A percentile compares a stretch with the other conserved stretches of the same genome.
Conservation (phyloP, 2,888 invertebrate species). For the Temnothorax ravouxi region DNA sequence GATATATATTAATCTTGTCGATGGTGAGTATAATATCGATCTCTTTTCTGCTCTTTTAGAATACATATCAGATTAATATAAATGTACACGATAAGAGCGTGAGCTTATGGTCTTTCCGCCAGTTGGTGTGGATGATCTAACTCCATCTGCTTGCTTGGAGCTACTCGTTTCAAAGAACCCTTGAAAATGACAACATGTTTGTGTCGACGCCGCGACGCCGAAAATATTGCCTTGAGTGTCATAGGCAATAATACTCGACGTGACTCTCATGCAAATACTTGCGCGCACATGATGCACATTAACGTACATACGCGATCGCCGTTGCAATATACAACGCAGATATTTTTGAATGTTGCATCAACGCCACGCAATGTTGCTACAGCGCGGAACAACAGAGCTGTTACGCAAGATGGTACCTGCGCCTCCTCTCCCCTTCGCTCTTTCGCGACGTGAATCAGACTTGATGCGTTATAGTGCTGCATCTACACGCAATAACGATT, state of each 20-base stretch:
- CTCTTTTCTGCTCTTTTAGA: neutral
- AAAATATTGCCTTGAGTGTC: constrained; percentile 30
- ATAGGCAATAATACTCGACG: neutral
- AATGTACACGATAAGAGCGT: neutral
- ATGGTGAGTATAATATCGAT: neutral
- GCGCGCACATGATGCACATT: constrained; percentile 14
- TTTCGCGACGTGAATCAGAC: constrained; percentile 9
- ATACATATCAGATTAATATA: neutral
- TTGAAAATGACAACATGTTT: neutral
- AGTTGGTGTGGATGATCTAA: neutral
- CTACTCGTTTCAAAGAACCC: neutral
- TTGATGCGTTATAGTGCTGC: neutral
- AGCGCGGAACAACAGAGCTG: constrained; percentile 10
- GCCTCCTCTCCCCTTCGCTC: neutral
- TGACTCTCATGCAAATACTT: constrained; percentile 7
- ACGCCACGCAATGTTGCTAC: constrained; percentile 23
- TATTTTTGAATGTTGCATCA: constrained; percentile 49
- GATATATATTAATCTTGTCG: neutral
- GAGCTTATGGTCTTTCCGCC: neutral
- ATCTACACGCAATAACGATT: constrained; percentile 20
- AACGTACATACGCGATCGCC: neutral
- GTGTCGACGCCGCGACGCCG: neutral
- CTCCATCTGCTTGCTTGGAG: neutral
- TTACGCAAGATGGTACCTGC: constrained; percentile 24
- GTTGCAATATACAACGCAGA: neutral